Evolutionary conservation across 1,140 invertebrate species (phyloP).

Genomic region (Drosophila prosaltans): DNA sequence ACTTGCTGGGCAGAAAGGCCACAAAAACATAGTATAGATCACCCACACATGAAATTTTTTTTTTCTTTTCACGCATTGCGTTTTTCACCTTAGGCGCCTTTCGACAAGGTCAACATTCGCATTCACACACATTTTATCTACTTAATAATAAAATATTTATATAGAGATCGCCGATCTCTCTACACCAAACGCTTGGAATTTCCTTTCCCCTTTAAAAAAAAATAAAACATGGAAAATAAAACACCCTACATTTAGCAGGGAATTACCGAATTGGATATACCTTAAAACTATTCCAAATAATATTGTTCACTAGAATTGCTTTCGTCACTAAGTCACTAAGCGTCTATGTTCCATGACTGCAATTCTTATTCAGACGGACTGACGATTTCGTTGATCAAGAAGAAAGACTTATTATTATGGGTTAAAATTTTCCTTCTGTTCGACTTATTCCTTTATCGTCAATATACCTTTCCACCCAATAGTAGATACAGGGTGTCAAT

Average conservation of each 20-base stretch:
- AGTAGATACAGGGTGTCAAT: background rate
- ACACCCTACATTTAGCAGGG: background rate
- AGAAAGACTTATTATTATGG: too few species aligned
- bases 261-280: background rate
- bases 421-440: too few species aligned
- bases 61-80: constrained; percentile 30
- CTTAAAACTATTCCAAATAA: too few species aligned
- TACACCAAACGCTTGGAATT: constrained; percentile 54
- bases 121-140: constrained; percentile 66
- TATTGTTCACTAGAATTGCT: too few species aligned
- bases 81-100: constrained; percentile 69
- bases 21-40: constrained; percentile 26
- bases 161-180: constrained; percentile 58
- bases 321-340: too few species aligned
- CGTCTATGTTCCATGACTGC: too few species aligned
- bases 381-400: too few species aligned
- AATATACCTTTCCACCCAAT: background rate
- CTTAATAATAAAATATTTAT: constrained; percentile 78
- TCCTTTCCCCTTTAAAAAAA: constrained; percentile 42
- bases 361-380: too few species aligned
- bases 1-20: constrained; percentile 14
- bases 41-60: constrained; percentile 27
- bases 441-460: too few species aligned
- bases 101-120: constrained; percentile 63
- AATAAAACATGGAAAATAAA: background rate